Base-by-base conservation (phyloP, 1,140 invertebrate genomes). In the Aphidius ervi region DNA sequence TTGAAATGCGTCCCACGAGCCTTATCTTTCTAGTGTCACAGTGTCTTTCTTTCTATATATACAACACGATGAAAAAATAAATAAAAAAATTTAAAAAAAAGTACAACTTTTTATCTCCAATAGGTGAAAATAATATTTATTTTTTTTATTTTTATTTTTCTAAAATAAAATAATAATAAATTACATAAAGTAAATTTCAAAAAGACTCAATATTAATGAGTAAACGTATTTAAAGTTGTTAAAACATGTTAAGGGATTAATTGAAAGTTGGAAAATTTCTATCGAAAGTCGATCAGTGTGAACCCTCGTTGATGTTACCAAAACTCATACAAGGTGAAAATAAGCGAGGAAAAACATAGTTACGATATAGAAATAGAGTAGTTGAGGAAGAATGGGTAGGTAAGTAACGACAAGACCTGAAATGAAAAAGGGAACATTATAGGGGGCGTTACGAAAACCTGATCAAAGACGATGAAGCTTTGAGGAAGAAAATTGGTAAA, bases 401-500 rank as follows among this genome's bases (percentile, higher is more conserved):
- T 43, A 49, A 45, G 48, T 43, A 64, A 59, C 48, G 61, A 46
- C 59, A 43, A 52, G 61, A 59, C 42, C 47, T 57, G 58, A 46
- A 54, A 48, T 58, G 53, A 41, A 58, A 46, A 9, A 39, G 58
- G 46, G 48, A 53, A 46, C 71, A 72, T 73, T 74, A 76, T 68
- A 70, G 72, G 71, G 23, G 70, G 71, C 69, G 71, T 70, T 68
- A 72, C 64, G 68, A 72, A 70, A 73, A 31, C 69, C 74, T 78
- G 76, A 78, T 78, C 75, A 78, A 76, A 77, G 74, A 75, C 74
- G 74, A 75, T 73, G 73, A 68, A 70, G 74, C 74, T 76, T 77
- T 73, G 74, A 77, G 72, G 70, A 77, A 70, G 75, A 77, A 77
- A 78, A 77, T 78, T 78, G 75, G 72, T 73, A 77, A 77, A 77